These are phyloP conservation scores for Synanthedon formicaeformis DNA, from an alignment of 2,888 invertebrate genomes.

Conservation along the genomic window DNA sequence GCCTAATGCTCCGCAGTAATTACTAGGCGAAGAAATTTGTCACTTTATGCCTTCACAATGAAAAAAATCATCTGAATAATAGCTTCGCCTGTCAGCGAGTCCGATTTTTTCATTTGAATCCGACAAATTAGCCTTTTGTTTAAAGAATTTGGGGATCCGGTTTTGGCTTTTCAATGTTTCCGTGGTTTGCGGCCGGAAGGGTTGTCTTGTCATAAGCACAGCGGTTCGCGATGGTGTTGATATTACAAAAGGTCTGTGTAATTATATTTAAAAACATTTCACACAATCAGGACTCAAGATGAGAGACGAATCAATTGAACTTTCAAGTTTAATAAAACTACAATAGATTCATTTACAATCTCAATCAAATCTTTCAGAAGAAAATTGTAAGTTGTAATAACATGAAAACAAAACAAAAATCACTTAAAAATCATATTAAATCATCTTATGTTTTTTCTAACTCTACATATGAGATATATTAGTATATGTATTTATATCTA, in stretches of 20 bases:
- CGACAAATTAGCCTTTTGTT: constrained; percentile 43
- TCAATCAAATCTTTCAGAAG: too few relatives aligned
- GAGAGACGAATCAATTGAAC: too few relatives aligned
- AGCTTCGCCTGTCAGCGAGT: constrained; percentile 13
- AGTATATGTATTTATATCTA: background rate
- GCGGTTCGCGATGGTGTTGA: background rate
- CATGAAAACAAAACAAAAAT: too few relatives aligned
- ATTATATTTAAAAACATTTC: too few relatives aligned
- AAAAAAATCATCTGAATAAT: constrained; percentile 18
- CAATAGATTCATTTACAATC: too few relatives aligned
- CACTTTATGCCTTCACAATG: constrained; percentile 15
- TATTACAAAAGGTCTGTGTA: too few relatives aligned
- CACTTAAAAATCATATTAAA: too few relatives aligned
- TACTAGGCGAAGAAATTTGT: constrained; percentile 20
- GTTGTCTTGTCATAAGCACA: background rate
- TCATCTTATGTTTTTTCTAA: too few relatives aligned
- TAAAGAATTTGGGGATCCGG: constrained; percentile 7
- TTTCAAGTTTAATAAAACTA: too few relatives aligned
- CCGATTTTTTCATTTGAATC: constrained; percentile 8
- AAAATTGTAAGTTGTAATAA: too few relatives aligned
- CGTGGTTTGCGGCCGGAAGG: background rate
- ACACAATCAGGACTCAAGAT: too few relatives aligned
- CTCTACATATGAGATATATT: too few relatives aligned
- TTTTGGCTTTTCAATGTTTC: constrained; percentile 4
- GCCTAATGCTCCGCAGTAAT: constrained; percentile 20